Evolutionary conservation across 2,888 invertebrate genomes (phyloP).

Genomic region (Drosophila anomalipes): DNA sequence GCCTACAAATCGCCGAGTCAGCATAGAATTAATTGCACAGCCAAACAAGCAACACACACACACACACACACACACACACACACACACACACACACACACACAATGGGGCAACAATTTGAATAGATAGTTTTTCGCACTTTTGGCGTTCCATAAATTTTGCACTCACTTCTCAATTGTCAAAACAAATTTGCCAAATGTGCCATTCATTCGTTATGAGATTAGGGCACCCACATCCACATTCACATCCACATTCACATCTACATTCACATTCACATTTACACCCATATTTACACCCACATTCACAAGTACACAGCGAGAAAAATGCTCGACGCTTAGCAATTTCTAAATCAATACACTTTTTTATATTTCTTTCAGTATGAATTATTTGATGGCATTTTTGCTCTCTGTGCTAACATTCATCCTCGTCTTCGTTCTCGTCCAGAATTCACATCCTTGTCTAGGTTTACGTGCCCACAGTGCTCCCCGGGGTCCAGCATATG

Average conservation of each 20-base stretch:
- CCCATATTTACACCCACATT: constrained; percentile 3
- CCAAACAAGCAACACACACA: constrained; percentile 18
- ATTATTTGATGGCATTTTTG: neutral
- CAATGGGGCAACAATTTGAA: constrained; percentile 41
- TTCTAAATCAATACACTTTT: neutral
- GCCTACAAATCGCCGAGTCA: constrained; percentile 72
- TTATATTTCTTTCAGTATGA: neutral
- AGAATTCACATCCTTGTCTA: constrained; percentile 14
- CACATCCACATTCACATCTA: constrained; percentile 10
- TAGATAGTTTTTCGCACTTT: constrained; percentile 65
- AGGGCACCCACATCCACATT: constrained; percentile 37
- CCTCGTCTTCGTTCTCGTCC: neutral
- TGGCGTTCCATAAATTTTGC: constrained; percentile 65
- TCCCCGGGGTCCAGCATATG: constrained; percentile 48
- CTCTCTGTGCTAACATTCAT: constrained; percentile 3
- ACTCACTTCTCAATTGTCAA: constrained; percentile 77
- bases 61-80: constrained; percentile 7
- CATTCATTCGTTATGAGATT: constrained; percentile 82
- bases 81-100: neutral
- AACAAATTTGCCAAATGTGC: constrained; percentile 80
- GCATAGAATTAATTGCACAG: constrained; percentile 78
- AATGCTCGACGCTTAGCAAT: neutral
- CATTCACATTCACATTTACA: constrained; percentile 5
- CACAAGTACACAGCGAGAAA: constrained; percentile 2
- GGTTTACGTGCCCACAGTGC: constrained; percentile 16